phyloP scores from a whole-genome alignment of 2,888 invertebrate genomes.

The Silvanus unidentatus region DNA sequence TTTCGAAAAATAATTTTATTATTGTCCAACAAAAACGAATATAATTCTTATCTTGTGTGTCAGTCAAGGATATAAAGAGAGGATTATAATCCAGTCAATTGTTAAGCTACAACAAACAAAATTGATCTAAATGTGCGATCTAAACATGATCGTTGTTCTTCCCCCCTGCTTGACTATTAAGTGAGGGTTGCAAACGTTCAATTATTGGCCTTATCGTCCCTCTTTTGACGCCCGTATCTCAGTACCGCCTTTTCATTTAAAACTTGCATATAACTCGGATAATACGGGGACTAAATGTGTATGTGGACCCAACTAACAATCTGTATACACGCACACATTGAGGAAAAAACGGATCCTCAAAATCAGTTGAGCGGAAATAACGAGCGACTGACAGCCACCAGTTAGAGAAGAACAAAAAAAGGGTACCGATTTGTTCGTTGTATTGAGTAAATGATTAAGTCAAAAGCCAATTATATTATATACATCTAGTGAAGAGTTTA shows the following conservation, averaged over 20 bases:
- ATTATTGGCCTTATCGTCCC: constrained; percentile 43
- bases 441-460: too few relatives aligned
- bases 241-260: constrained; percentile 39
- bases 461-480: too few relatives aligned
- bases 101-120: constrained; percentile 47
- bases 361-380: constrained; percentile 23
- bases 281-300: too few relatives aligned
- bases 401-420: too few relatives aligned
- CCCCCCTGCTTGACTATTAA: constrained; percentile 11
- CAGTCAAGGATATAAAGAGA: constrained; percentile 40
- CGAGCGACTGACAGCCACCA: constrained; percentile 2
- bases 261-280: constrained; percentile 24
- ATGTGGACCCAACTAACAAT: too few relatives aligned
- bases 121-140: constrained; percentile 47
- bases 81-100: constrained; percentile 46
- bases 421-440: too few relatives aligned
- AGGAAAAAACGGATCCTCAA: constrained; percentile 19
- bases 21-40: constrained; percentile 33
- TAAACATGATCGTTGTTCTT: constrained; percentile 42
- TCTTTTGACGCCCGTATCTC: constrained; percentile 40
- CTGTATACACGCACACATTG: constrained; percentile 22
- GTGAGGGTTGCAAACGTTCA: constrained; percentile 41
- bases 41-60: constrained; percentile 40
- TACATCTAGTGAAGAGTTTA: too few relatives aligned
- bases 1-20: constrained; percentile 29